These are phyloP conservation scores for Urocyon cinereoargenteus DNA, from an alignment of 2,797 vertebrate genomes.

Conservation along the genomic window DNA sequence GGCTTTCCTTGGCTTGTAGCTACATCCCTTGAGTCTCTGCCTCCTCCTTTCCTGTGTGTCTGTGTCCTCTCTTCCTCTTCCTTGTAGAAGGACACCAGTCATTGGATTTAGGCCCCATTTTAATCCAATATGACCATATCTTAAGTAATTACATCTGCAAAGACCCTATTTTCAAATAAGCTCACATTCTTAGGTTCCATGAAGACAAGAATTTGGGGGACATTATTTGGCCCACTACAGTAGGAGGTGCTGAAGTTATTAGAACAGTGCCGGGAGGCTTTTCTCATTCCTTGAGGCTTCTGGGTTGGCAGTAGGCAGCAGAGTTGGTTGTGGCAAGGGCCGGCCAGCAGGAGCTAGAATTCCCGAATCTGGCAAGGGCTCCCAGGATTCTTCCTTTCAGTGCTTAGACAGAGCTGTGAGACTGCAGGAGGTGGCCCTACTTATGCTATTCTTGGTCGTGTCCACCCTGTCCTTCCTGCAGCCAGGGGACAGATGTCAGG, in stretches of 20 bases:
- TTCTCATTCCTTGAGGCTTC: slow-evolving; percentile 24
- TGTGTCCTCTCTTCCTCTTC: background rate
- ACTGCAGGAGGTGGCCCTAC: background rate
- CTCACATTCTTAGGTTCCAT: background rate
- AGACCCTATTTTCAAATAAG: background rate
- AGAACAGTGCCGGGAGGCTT: background rate
- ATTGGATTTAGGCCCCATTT: background rate
- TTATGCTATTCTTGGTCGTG: background rate
- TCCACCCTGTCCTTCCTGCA: background rate
- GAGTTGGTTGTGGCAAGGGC: background rate
- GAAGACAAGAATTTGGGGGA: background rate
- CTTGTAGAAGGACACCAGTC: background rate
- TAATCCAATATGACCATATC: background rate
- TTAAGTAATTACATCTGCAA: background rate
- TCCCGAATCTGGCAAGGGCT: background rate
- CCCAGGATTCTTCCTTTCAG: background rate
- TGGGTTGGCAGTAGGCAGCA: background rate
- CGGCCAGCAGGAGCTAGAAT: background rate
- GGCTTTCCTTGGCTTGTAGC: background rate
- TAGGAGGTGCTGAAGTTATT: background rate
- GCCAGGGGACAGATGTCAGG: background rate
- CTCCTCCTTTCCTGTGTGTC: background rate
- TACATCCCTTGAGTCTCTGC: background rate
- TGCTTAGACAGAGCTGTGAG: background rate
- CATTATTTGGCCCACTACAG: background rate